These are phyloP conservation scores for Amazona guildingii DNA, from an alignment of 2,113 vertebrate species.

Conservation along the genomic window DNA sequence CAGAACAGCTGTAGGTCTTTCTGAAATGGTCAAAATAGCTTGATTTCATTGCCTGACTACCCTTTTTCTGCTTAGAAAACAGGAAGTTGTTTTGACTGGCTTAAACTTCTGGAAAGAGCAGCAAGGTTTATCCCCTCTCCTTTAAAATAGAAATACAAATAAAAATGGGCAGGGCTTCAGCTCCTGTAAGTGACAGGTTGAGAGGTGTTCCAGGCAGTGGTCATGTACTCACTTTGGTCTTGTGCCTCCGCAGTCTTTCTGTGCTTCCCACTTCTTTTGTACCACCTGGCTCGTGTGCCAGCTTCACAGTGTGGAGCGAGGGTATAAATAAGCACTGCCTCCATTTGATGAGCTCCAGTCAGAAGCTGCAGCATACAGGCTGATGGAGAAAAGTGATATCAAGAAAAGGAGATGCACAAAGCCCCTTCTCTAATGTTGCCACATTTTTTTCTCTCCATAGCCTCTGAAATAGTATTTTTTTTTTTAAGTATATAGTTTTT, in stretches of 20 bases:
- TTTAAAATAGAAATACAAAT: not conserved
- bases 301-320: rapidly evolving
- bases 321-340: not conserved
- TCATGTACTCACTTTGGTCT: not conserved
- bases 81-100: constrained; percentile 23
- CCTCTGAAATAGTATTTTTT: not conserved
- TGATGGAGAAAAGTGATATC: not conserved
- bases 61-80: constrained; percentile 1
- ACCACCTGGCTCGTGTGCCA: not conserved
- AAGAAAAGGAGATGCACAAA: not conserved
- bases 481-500: not conserved
- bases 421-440: not conserved
- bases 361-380: not conserved
- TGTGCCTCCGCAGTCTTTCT: not conserved
- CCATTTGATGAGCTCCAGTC: rapidly evolving
- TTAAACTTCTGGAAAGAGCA: not conserved
- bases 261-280: not conserved
- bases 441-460: not conserved
- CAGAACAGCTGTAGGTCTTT: not conserved
- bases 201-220: not conserved
- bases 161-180: not conserved
- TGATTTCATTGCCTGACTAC: not conserved
- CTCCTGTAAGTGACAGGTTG: not conserved
- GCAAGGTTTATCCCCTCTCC: not conserved
- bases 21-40: not conserved